phyloP scores from a whole-genome alignment of 2,888 invertebrate genomes.

The Ormyrus thymus region DNA sequence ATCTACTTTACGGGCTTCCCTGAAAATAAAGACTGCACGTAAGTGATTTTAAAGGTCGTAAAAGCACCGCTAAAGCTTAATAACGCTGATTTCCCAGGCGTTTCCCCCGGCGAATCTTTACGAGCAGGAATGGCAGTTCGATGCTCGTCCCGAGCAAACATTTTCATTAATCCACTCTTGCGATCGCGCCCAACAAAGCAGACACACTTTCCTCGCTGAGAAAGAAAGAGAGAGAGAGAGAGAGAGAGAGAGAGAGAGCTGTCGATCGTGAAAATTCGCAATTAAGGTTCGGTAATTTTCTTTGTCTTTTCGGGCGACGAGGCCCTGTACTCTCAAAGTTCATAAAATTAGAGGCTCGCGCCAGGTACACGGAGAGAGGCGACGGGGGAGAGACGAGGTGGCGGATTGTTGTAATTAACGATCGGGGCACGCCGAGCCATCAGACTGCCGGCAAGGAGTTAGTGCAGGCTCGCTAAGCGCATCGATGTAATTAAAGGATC shows the following conservation, averaged over 20 bases:
- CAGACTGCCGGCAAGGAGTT: conserved; percentile 59
- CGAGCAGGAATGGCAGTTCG: conserved; percentile 1
- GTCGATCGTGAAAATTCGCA: not conserved
- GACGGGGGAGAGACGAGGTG: not conserved
- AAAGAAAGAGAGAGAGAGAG: too few relatives aligned
- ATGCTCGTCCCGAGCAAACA: not conserved
- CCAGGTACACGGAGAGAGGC: not conserved
- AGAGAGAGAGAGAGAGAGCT: too few relatives aligned
- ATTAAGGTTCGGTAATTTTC: conserved; percentile 31
- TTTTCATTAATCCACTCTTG: conserved; percentile 22
- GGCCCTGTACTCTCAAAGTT: conserved; percentile 19
- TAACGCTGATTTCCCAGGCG: not conserved
- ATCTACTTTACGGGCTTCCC: too few relatives aligned
- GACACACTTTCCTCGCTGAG: not conserved
- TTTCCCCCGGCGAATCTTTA: conserved; percentile 14
- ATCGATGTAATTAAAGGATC: conserved; percentile 71
- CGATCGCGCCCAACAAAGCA: not conserved
- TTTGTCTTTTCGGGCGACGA: conserved; percentile 2
- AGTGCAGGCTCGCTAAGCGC: conserved; percentile 67
- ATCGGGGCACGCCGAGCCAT: conserved; percentile 59
- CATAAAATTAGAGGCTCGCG: conserved; percentile 31
- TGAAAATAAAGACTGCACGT: too few relatives aligned
- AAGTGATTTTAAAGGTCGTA: not conserved
- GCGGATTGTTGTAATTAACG: conserved; percentile 66
- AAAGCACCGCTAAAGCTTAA: not conserved